Percentiles rank a stretch among this genome's conserved stretches.
These are phyloP conservation scores for Dromaius novaehollandiae DNA, from an alignment of 2,113 vertebrate species.

Conservation along the genomic window DNA sequence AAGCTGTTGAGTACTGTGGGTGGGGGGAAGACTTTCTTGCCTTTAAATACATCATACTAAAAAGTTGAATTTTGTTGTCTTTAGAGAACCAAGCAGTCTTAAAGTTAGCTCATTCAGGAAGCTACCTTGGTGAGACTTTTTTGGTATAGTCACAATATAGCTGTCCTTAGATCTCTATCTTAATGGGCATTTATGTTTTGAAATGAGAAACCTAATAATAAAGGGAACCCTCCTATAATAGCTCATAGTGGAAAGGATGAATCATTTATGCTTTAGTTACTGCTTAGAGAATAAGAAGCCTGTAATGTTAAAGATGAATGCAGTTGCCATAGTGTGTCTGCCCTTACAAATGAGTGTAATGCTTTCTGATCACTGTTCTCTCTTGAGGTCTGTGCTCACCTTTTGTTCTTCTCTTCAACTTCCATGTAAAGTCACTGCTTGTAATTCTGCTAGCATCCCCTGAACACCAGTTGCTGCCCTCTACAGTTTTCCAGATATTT, in stretches of 20 bases:
- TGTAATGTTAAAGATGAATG: not conserved
- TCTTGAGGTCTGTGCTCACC: too few relatives aligned
- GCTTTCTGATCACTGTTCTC: not conserved
- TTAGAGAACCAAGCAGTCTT: not conserved
- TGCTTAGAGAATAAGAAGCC: fast-evolving
- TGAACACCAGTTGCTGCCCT: not conserved
- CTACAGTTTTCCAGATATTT: not conserved
- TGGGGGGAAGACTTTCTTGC: fast-evolving
- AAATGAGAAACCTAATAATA: not conserved
- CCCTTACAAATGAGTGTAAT: too few relatives aligned
- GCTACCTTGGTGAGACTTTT: too few relatives aligned
- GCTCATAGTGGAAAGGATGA: not conserved
- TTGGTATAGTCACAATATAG: too few relatives aligned
- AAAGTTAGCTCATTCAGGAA: too few relatives aligned
- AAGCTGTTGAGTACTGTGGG: fast-evolving
- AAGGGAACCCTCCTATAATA: not conserved
- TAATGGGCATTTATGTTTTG: not conserved
- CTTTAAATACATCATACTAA: fast-evolving
- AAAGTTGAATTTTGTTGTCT: not conserved
- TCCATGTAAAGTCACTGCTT: not conserved
- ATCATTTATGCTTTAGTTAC: not conserved
- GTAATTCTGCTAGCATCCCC: not conserved
- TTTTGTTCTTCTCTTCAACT: not conserved
- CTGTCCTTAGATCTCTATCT: not conserved
- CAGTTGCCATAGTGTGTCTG: not conserved